Base-by-base conservation (phyloP, 2,113 vertebrate species). In the Arothron firmamentum region DNA sequence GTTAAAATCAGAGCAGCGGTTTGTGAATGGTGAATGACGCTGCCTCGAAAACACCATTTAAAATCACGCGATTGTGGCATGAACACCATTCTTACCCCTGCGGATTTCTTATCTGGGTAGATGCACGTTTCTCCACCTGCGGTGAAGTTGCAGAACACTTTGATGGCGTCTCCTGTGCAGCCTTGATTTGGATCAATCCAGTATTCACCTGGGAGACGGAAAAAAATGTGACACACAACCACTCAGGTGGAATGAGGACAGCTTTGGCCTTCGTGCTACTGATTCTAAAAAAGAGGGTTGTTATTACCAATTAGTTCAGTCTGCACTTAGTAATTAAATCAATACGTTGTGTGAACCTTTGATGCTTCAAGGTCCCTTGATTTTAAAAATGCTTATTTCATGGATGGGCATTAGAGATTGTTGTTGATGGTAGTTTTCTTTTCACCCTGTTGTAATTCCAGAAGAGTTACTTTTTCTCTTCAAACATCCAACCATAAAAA, bases 121-220 rank as follows among this genome's bases (percentile, higher is more conserved):
- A 99, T 93, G 86, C 97, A 99, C 6, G 96, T 98, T 84, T 99
- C 96, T 50, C 96, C 97, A 51, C 94, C 94, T 66, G 94, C 92
- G 60, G 97, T 99, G 88, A 99, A 99, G 85, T 99, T 99, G 83
- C 97, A 99, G 80, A 93, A 94, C 52, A 98, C 96, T 91, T 95
- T 94, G 88, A 99, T 95, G 59, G 96, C 87, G 62, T 99, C 96
- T 85, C 96, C 94, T 13, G 92, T 91, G 78, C 97, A 99, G 52
- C 97, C 97, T 85, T 98, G 96, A 90, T 99, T 99, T 50, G 97
- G 97, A 90, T 99, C 97, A 77, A 99, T 96, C 96, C 96, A 99
- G 72, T 97, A 99, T 88, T 97, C 93, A 81, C 96, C 97, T 91
- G 66, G 63, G 47, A 72, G 56, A 65, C 43, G 80, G 43, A 67